Evolutionary conservation across 2,113 vertebrate species (phyloP).

Genomic region (Nematolebias whitei): DNA sequence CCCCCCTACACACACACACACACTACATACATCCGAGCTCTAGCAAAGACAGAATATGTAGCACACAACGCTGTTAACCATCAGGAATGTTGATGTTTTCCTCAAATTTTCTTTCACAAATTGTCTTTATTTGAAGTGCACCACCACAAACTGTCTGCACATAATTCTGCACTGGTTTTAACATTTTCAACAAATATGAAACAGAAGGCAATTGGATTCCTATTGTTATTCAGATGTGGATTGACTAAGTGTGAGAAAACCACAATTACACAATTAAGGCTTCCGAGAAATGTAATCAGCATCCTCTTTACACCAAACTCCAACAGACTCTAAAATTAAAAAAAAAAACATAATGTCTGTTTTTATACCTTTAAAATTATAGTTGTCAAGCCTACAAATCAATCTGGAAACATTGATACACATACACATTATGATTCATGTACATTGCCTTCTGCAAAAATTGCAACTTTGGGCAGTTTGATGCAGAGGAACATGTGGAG

Average conservation of each 20-base stretch:
- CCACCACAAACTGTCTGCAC: conserved; percentile 55
- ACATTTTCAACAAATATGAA: conserved; percentile 13
- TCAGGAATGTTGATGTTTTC: conserved; percentile 35
- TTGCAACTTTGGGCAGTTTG: not conserved
- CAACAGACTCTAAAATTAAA: no score
- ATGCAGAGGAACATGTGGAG: not conserved
- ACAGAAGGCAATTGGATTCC: conserved; percentile 52
- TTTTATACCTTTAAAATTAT: no score
- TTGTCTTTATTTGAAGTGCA: conserved; percentile 42
- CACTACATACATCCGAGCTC: not conserved
- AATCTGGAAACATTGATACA: no score
- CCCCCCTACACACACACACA: conserved; percentile 38
- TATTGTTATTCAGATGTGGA: conserved; percentile 22
- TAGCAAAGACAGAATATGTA: conserved; percentile 17
- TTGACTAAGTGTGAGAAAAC: conserved; percentile 45
- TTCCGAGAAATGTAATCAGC: conserved; percentile 20
- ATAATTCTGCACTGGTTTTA: conserved; percentile 41
- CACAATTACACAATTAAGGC: conserved; percentile 31
- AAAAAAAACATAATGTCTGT: no score
- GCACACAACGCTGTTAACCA: conserved; percentile 26
- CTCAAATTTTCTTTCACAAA: conserved; percentile 63
- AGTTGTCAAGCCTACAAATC: no score
- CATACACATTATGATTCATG: no score
- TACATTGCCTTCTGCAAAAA: no score
- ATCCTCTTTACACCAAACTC: conserved; percentile 12